Base-by-base conservation (phyloP, 2,797 vertebrate genomes). In the Salarias fasciatus region DNA sequence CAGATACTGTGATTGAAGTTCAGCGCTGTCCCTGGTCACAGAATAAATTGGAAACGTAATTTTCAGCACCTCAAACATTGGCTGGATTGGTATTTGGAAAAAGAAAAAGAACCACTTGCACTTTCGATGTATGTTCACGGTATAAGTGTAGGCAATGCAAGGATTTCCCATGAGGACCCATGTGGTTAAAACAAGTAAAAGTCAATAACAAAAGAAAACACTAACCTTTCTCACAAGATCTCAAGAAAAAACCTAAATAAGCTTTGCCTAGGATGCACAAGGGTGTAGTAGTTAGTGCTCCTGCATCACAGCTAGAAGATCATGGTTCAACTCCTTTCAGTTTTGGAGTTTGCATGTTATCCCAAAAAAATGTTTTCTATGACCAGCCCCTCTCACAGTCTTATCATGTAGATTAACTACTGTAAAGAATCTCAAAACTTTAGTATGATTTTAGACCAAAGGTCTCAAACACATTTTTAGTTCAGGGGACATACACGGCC, bases 61-160 rank as follows among this genome's bases (percentile, higher is more conserved):
- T 75, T 72, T 44, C 33, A 64, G 33, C 38, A 47, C n/a, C 15
- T 38, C 13, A 63, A 68, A 59, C 15, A 56, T 33, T 35, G 28
- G n/a, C 41, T 33, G n/a, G 38, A 66, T 66, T 60, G 29, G 65
- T 56, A 55, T 70, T 57, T 43, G 38, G 18, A 28, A 66, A 47
- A 75, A 40, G 8, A 10, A 12, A 31, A 9, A 54, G 53, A 13
- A 37, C 11, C n/a, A 40, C 14, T 35, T 56, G n/a, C n/a, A n/a
- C n/a, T n/a, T n/a, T n/a, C n/a, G n/a, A 3, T 0, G 4, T 49
- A 18, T 7, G 63, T 61, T 50, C 35, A 57, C 40, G 48, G 40
- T 44, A 40, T 28, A 13, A 56, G 46, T 14, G 24, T 63, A 31
- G 42, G 33, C 24, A 31, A 54, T 15, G 30, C 41, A 72, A 48